phyloP scores from a whole-genome alignment of 2,113 vertebrate species.

The Passer domesticus region DNA sequence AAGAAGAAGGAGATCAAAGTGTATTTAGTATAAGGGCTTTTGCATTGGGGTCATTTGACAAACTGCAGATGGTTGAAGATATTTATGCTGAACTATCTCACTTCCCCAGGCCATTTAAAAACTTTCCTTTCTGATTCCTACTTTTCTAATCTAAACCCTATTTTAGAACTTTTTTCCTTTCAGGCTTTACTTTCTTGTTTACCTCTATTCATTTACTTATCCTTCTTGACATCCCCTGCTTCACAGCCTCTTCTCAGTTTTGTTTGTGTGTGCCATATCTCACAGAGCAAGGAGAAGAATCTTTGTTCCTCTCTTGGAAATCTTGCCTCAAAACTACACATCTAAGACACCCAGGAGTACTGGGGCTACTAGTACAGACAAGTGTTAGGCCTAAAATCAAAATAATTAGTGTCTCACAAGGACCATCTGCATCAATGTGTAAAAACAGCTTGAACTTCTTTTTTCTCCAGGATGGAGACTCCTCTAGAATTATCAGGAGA shows the following conservation, averaged over 20 bases:
- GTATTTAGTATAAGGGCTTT: neutral
- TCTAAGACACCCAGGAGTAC: neutral
- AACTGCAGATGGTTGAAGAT: neutral
- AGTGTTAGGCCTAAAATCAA: neutral
- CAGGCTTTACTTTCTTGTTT: neutral
- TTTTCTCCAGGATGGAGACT: neutral
- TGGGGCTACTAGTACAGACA: neutral
- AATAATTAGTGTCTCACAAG: neutral
- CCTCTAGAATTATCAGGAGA: neutral
- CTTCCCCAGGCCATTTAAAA: neutral
- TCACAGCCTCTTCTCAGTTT: neutral
- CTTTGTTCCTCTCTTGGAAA: neutral
- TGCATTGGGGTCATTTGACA: neutral
- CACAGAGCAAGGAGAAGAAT: neutral
- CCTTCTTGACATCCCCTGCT: neutral
- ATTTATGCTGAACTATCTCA: neutral
- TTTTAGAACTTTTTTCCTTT: neutral
- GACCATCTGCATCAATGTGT: neutral
- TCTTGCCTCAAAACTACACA: neutral
- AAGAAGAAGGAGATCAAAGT: neutral
- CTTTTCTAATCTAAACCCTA: neutral
- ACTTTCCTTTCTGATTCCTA: neutral
- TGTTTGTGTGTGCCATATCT: fast-evolving
- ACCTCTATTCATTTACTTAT: neutral
- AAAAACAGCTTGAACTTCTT: neutral